Conservation (phyloP, 2,797 vertebrate genomes). For the Iguana delicatissima region DNA sequence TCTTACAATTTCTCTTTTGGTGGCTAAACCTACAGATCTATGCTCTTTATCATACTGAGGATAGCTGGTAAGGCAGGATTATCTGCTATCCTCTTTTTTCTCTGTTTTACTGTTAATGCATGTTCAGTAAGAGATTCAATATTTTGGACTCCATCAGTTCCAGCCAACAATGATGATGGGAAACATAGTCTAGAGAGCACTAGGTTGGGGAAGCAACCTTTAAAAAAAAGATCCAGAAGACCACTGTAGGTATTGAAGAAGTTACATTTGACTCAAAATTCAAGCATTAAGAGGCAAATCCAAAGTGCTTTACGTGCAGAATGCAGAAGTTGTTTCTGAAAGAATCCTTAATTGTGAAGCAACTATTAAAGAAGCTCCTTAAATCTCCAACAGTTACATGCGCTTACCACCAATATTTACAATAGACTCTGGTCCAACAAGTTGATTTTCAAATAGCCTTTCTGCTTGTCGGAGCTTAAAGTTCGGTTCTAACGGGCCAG, state of each 20-base stretch:
- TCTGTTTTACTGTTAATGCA: too few relatives aligned
- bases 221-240: background rate
- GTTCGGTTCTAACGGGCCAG: conserved; percentile 90
- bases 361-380: background rate
- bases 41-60: too few relatives aligned
- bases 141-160: background rate
- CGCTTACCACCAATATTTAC: conserved; percentile 88
- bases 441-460: conserved; percentile 88
- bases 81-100: too few relatives aligned
- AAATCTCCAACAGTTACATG: background rate
- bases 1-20: too few relatives aligned
- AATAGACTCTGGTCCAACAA: conserved; percentile 92
- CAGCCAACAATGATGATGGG: background rate
- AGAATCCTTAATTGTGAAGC: conserved; percentile 3
- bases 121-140: background rate
- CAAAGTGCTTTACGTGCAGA: conserved; percentile 4
- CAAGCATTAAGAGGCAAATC: background rate
- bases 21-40: too few relatives aligned
- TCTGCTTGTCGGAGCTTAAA: conserved; percentile 87
- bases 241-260: background rate
- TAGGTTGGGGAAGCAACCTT: background rate
- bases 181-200: background rate
- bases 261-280: background rate
- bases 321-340: background rate
- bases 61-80: too few relatives aligned